Base-by-base conservation (phyloP, 2,113 vertebrate species). In the Entosphenus tridentatus region DNA sequence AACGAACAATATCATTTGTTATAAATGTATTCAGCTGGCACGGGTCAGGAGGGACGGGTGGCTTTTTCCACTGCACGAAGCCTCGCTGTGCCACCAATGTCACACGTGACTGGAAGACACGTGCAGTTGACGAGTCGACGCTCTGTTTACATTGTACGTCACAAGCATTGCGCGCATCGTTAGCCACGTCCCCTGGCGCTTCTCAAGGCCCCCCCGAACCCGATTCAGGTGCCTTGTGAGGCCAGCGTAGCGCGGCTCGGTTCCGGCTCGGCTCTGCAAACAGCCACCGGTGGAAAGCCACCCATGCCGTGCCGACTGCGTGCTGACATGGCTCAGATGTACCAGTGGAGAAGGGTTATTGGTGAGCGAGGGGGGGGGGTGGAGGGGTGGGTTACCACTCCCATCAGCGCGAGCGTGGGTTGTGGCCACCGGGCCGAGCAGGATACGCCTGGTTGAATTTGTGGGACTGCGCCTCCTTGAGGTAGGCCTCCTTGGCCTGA, bases 381-480 rank as follows among this genome's bases (percentile, higher is more conserved):
- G 57, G 8, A 58, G 59, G 56, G 55, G 57, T 57, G 54, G 58
- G 56, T 12, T 12, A 10, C 12, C 69, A 54, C 6, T 55, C 56
- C 7, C 14, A 55, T 56, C 6, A 69, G 11, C 21, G 16, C 21
- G 56, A 11, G 39, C 10, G 6, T 57, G 56, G 57, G 12, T 69
- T 39, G 39, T 39, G 39, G 39, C 39, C 39, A 39, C 39, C 39
- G 39, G 39, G 39, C 39, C 39, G 5, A 68, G 79, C 82, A 95
- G 82, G 90, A 96, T 98, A 96, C 88, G 93, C 76, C 80, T 89
- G 93, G 70, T 96, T 95, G 73, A 90, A 86, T 58, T 87, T 89
- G 72, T 96, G 92, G 59, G 87, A 86, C 71, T 88, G 83, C 8
- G 92, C 93, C 73, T 98, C 93, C 75, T 83, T 85, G 67, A 95